phyloP scores from a whole-genome alignment of 2,888 invertebrate species.

The Rhagium mordax region DNA sequence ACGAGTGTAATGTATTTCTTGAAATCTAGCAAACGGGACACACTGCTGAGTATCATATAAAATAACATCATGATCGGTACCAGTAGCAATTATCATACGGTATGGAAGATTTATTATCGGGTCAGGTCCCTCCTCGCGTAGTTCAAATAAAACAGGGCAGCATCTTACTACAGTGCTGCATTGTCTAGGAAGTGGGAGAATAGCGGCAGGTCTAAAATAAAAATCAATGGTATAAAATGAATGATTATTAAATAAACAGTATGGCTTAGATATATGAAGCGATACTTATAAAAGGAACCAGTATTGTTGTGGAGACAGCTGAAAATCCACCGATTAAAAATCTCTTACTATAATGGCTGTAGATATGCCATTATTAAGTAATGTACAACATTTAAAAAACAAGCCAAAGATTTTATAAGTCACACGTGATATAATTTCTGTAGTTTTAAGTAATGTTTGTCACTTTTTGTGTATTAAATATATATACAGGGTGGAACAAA shows the following conservation, averaged over 20 bases:
- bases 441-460: too few relatives aligned
- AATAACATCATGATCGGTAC: slow-evolving; percentile 88
- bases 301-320: too few relatives aligned
- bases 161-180: slow-evolving; percentile 89
- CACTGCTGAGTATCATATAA: slow-evolving; percentile 91
- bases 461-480: too few relatives aligned
- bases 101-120: slow-evolving; percentile 78
- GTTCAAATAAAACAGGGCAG: slow-evolving; percentile 82
- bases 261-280: too few relatives aligned
- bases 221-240: not conserved
- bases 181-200: slow-evolving; percentile 85
- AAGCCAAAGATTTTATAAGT: too few relatives aligned
- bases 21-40: slow-evolving; percentile 84
- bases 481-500: too few relatives aligned
- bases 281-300: too few relatives aligned
- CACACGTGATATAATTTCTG: too few relatives aligned
- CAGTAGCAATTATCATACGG: slow-evolving; percentile 92
- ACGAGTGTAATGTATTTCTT: slow-evolving; percentile 91
- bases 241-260: not conserved
- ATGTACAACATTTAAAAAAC: too few relatives aligned
- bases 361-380: too few relatives aligned
- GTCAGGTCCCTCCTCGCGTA: slow-evolving; percentile 73
- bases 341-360: too few relatives aligned
- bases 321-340: too few relatives aligned
- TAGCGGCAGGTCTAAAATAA: slow-evolving; percentile 79